A percentile compares a stretch with the other conserved stretches of the same genome.
Conservation (phyloP, 2,888 invertebrate genomes). For the Portevinia maculata region DNA sequence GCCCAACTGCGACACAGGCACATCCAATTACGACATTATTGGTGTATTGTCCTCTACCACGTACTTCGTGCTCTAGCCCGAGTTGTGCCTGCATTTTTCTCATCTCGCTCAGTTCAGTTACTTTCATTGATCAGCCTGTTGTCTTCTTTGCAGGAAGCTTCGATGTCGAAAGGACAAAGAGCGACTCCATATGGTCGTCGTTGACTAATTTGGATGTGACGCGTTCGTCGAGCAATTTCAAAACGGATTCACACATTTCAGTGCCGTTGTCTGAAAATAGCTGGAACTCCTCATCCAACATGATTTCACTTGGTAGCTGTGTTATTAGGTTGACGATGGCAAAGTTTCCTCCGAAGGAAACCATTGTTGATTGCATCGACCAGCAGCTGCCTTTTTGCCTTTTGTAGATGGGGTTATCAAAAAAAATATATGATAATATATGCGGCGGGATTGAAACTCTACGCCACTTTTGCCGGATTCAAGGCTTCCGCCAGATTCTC, state of each 20-base stretch:
- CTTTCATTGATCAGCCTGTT: constrained; percentile 11
- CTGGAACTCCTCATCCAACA: constrained; percentile 83
- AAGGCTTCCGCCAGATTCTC: too few species aligned
- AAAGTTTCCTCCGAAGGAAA: too few species aligned
- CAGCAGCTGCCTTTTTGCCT: too few species aligned
- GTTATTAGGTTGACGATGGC: constrained; percentile 84
- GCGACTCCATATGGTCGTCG: constrained; percentile 41
- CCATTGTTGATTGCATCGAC: too few species aligned
- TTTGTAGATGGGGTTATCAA: too few species aligned
- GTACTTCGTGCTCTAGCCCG: constrained; percentile 75
- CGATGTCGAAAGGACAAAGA: constrained; percentile 4
- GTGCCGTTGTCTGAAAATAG: constrained; percentile 81
- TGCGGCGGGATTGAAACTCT: too few species aligned
- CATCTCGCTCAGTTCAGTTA: background rate
- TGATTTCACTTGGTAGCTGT: constrained; percentile 83
- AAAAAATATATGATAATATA: too few species aligned
- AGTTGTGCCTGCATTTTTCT: constrained; percentile 19
- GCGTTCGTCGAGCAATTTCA: constrained; percentile 77
- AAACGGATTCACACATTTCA: constrained; percentile 76
- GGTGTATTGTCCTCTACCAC: constrained; percentile 73
- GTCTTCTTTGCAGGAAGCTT: constrained; percentile 39
- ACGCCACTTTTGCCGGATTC: too few species aligned
- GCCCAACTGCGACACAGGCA: too few species aligned
- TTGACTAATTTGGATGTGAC: constrained; percentile 48
- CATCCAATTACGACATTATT: constrained; percentile 76